Evolutionary conservation across 2,113 vertebrate species (phyloP).

Genomic region (Nipponia nippon): DNA sequence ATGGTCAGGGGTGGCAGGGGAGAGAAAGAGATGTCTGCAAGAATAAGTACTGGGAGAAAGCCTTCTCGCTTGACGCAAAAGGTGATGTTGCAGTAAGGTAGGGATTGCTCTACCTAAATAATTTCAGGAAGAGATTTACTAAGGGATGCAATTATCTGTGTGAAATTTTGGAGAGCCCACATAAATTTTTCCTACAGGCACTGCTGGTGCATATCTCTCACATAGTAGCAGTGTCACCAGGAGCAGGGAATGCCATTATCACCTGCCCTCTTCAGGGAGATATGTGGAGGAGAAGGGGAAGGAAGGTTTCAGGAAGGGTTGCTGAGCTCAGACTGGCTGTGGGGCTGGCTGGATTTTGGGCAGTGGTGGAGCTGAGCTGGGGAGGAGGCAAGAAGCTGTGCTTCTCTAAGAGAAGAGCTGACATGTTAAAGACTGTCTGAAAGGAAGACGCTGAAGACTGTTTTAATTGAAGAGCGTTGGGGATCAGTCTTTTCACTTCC

Average conservation of each 20-base stretch:
- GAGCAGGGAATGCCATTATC: not conserved
- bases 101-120: not conserved
- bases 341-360: not conserved
- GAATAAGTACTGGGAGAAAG: not conserved
- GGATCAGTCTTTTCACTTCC: not conserved
- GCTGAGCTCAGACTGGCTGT: not conserved
- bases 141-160: not conserved
- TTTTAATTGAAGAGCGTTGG: not conserved
- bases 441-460: not conserved
- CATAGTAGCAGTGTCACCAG: not conserved
- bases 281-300: not conserved
- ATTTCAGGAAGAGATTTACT: not conserved
- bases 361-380: not conserved
- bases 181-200: not conserved
- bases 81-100: not conserved
- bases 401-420: not conserved
- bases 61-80: not conserved
- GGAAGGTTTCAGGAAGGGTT: not conserved
- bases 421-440: not conserved
- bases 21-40: not conserved
- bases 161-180: not conserved
- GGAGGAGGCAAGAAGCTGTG: not conserved
- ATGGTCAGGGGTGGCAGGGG: not conserved
- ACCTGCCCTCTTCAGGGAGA: not conserved
- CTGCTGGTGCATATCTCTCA: rapidly evolving